Conservation (phyloP, 2,113 vertebrate species). For the Dicaeum eximium region DNA sequence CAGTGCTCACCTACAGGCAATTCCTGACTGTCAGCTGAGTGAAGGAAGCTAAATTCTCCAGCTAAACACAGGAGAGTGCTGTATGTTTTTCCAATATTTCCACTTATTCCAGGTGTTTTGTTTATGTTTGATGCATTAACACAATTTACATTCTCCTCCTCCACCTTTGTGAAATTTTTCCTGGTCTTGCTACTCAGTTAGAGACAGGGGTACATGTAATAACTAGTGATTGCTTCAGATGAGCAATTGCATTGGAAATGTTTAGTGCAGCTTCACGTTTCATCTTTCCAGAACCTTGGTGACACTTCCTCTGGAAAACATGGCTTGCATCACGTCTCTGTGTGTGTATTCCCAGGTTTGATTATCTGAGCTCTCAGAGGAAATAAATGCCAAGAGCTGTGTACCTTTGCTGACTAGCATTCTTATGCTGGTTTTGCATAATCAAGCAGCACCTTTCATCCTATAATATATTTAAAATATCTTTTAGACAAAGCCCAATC, state of each 20-base stretch:
- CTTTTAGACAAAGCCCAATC: slow-evolving; percentile 55
- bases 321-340: background rate
- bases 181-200: background rate
- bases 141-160: background rate
- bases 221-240: background rate
- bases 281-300: background rate
- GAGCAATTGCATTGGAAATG: background rate
- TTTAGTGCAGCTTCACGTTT: slow-evolving; percentile 7
- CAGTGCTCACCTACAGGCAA: background rate
- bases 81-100: background rate
- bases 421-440: slow-evolving; percentile 41
- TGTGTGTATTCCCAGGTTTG: background rate
- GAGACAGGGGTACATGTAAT: background rate
- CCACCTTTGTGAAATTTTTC: background rate
- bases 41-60: background rate
- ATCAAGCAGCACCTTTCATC: slow-evolving; percentile 43
- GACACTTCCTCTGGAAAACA: background rate
- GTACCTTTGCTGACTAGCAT: slow-evolving; percentile 32
- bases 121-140: background rate
- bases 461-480: slow-evolving; percentile 43
- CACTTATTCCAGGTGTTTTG: background rate
- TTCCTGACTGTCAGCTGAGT: background rate
- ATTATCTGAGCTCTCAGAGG: slow-evolving; percentile 17
- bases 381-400: slow-evolving; percentile 18
- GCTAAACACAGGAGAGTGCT: background rate